phyloP scores from a whole-genome alignment of 2,797 vertebrate species.

The Coregonus ussuriensis region DNA sequence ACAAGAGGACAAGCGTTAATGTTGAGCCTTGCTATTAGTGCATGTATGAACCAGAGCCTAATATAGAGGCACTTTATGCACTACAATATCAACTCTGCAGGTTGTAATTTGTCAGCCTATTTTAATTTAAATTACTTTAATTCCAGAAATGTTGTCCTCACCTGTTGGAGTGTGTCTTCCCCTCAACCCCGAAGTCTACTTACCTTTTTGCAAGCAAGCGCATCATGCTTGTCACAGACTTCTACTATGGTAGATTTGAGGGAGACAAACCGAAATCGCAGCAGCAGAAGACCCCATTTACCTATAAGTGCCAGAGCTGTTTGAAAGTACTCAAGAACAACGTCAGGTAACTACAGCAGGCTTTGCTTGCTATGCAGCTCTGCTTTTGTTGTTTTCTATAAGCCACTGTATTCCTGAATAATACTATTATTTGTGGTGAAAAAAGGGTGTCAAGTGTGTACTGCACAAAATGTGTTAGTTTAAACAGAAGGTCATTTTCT shows the following conservation, averaged over 20 bases:
- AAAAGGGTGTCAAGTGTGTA: too few species aligned
- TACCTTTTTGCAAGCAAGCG: conserved; percentile 74
- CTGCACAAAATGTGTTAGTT: too few species aligned
- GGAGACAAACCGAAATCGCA: conserved; percentile 79
- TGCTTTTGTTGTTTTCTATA: not conserved
- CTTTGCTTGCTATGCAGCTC: not conserved
- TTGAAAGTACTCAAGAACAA: conserved; percentile 98
- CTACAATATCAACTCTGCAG: not conserved
- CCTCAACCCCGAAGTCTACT: conserved; percentile 48
- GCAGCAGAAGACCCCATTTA: conserved; percentile 84
- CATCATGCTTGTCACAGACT: conserved; percentile 97
- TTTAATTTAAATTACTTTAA: conserved; percentile 6
- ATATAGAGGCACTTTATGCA: not conserved
- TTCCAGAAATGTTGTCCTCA: conserved; percentile 84
- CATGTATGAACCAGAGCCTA: not conserved
- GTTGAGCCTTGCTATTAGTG: too few species aligned
- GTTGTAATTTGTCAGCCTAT: not conserved
- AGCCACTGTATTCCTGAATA: not conserved
- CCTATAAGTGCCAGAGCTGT: conserved; percentile 97
- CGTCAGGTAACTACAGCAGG: conserved; percentile 81
- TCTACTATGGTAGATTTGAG: conserved; percentile 92
- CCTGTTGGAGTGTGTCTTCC: conserved; percentile 72
- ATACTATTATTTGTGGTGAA: not conserved
- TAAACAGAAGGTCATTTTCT: too few species aligned
- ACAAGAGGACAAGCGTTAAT: too few species aligned